Evolutionary conservation across 2,888 invertebrate genomes (phyloP), one percentile per base, ranked within the genome.

Genomic region (Tenthredo notha): DNA sequence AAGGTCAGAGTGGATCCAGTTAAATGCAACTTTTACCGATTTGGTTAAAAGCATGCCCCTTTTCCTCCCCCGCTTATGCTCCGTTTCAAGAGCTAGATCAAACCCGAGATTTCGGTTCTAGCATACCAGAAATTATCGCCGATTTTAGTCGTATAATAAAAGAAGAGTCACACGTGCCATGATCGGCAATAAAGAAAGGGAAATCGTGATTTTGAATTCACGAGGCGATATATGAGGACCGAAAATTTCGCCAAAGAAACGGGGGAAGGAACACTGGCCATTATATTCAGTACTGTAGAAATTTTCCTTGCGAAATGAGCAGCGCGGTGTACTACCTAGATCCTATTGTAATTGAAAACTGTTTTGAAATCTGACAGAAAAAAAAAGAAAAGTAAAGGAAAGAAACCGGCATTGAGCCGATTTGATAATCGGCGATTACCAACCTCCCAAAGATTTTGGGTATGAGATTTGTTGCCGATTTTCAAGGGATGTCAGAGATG

Each of bases 1-100:
- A 67, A 37, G 80, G 37, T 33, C 58, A 12, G 21, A 43, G 18
- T 78, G 61, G 89, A 92, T 92, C 90, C 90, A 90, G 90, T 93
- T 92, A 92, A 92, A 92, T 89, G 90, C 88, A 90, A 92, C 91
- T 91, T 90, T 65, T 50, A 25, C 88, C 89, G 90, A 92, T 92
- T 92, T 89, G 21, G 58, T 40, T 65, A 80, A 58, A 65, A 80
- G 80, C 80, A 43, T 25, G 12, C 9, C 43, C 18, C 7, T 25
- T 15, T 21, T 7, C 12, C 12, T 0, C 61, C 21, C 21, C 21
- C 3, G n/a, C 15, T 58, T 7, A 21, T 58, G 21, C 21, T 58
- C 21, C 21, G 21, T 58, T 21, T 58, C 58, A 21, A 7, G 21
- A 21, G n/a, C 9, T 6, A 72, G n/a, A 72, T 37, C 7, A 6